Evolutionary conservation across 2,888 invertebrate genomes (phyloP).

Genomic region (Aleiodes alternator): DNA sequence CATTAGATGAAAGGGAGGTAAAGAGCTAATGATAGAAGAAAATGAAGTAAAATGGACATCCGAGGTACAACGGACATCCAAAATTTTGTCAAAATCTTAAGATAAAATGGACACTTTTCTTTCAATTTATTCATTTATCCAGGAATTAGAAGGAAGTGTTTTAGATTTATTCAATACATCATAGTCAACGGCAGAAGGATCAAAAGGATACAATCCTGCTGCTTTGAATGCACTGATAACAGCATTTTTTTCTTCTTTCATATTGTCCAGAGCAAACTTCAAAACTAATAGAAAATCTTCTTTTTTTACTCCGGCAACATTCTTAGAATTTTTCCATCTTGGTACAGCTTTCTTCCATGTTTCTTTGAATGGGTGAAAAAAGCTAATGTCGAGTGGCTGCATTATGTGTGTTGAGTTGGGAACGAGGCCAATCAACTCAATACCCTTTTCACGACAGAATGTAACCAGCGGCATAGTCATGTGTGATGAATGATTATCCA

Average conservation of each 20-base stretch:
- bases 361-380: conserved; percentile 65
- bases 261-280: conserved; percentile 53
- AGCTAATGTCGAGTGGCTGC: conserved; percentile 68
- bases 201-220: too few relatives aligned
- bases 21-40: too few relatives aligned
- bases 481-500: conserved; percentile 71
- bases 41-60: too few relatives aligned
- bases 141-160: too few relatives aligned
- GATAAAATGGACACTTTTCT: too few relatives aligned
- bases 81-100: too few relatives aligned
- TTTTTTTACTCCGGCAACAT: conserved; percentile 55
- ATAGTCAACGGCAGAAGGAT: too few relatives aligned
- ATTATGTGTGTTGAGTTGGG: conserved; percentile 69
- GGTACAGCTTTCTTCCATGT: conserved; percentile 61
- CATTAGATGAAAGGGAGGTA: too few relatives aligned
- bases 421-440: conserved; percentile 63
- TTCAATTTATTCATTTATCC: too few relatives aligned
- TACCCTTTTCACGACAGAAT: conserved; percentile 67
- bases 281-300: conserved; percentile 59
- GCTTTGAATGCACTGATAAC: conserved; percentile 3
- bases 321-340: conserved; percentile 57
- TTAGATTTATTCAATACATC: too few relatives aligned
- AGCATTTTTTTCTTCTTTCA: conserved; percentile 6
- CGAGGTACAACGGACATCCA: too few relatives aligned
- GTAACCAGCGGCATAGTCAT: conserved; percentile 64